A percentile compares a stretch with the other conserved stretches of the same genome.
Evolutionary conservation across 2,888 invertebrate genomes (phyloP).

Genomic region (Erpobdella octoculata): DNA sequence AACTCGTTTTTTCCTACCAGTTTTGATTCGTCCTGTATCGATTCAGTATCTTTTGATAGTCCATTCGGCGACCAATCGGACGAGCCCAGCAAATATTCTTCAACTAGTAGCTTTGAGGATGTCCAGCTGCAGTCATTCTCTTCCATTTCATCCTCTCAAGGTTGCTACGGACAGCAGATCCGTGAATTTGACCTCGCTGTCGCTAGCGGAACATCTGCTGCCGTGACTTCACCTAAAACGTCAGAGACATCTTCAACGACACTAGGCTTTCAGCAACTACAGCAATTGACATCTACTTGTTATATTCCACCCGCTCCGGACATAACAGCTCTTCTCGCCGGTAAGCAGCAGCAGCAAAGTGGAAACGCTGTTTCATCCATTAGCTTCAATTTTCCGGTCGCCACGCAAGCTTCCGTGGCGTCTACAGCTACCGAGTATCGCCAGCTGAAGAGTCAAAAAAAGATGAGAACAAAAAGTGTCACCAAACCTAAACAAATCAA

Average conservation of each 20-base stretch:
- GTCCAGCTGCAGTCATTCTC: too few species aligned
- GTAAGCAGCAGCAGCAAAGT: neutral
- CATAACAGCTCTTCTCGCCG: slow-evolving; percentile 37
- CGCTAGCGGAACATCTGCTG: too few species aligned
- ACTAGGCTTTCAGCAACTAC: too few species aligned
- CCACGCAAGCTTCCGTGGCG: slow-evolving; percentile 8
- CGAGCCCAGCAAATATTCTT: neutral
- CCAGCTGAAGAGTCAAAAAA: slow-evolving; percentile 49
- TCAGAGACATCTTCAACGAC: too few species aligned
- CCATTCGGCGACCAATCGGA: neutral
- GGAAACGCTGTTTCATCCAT: too few species aligned
- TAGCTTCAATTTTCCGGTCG: neutral
- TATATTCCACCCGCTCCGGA: slow-evolving; percentile 40
- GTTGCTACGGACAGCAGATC: too few species aligned
- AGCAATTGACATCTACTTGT: neutral
- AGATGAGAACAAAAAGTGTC: slow-evolving; percentile 67
- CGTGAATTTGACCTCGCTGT: too few species aligned
- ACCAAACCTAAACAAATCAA: slow-evolving; percentile 81
- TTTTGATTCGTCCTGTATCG: neutral
- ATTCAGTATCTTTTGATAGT: neutral
- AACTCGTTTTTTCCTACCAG: neutral
- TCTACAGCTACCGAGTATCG: slow-evolving; percentile 5
- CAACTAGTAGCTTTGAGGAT: neutral
- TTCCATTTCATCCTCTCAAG: too few species aligned
- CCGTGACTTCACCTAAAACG: neutral